phyloP scores from a whole-genome alignment of 2,797 vertebrate genomes.

The Thalassophryne amazonica region DNA sequence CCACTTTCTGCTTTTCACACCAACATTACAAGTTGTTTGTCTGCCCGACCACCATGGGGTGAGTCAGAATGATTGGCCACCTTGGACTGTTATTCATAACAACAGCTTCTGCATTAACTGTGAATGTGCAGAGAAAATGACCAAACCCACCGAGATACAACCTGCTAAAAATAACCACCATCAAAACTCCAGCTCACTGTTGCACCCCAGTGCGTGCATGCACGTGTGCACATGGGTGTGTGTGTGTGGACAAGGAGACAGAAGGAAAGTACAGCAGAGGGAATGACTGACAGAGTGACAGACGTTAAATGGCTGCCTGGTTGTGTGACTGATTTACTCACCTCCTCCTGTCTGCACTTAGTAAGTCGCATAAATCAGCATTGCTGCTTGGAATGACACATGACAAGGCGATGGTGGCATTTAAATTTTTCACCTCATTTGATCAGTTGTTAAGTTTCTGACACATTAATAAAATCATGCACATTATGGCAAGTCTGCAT shows the following conservation, averaged over 20 bases:
- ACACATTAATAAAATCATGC: conserved; percentile 31
- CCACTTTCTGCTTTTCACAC: conserved; percentile 1
- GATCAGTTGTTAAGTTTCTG: conserved; percentile 38
- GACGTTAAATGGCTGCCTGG: conserved; percentile 58
- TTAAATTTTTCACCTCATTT: conserved; percentile 34
- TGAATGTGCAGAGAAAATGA: conserved; percentile 72
- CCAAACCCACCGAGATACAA: conserved; percentile 67
- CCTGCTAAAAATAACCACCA: conserved; percentile 72
- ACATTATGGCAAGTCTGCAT: conserved; percentile 35
- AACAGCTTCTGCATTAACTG: conserved; percentile 71
- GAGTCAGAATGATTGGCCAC: conserved; percentile 63
- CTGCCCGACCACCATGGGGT: conserved; percentile 60
- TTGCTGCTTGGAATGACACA: conserved; percentile 15
- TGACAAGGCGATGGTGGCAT: conserved; percentile 30
- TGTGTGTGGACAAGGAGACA: background rate
- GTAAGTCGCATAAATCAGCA: conserved; percentile 59
- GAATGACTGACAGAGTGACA: conserved; percentile 58
- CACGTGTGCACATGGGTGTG: background rate
- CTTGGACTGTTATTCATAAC: conserved; percentile 56
- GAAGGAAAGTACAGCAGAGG: conserved; percentile 27
- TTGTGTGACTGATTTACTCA: conserved; percentile 69
- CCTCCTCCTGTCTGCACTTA: conserved; percentile 53
- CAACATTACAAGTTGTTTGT: conserved; percentile 36
- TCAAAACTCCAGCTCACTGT: conserved; percentile 64
- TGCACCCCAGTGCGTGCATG: conserved; percentile 24